Evolutionary conservation across 2,113 vertebrate genomes (phyloP).

Genomic region (Vireo altiloquus): DNA sequence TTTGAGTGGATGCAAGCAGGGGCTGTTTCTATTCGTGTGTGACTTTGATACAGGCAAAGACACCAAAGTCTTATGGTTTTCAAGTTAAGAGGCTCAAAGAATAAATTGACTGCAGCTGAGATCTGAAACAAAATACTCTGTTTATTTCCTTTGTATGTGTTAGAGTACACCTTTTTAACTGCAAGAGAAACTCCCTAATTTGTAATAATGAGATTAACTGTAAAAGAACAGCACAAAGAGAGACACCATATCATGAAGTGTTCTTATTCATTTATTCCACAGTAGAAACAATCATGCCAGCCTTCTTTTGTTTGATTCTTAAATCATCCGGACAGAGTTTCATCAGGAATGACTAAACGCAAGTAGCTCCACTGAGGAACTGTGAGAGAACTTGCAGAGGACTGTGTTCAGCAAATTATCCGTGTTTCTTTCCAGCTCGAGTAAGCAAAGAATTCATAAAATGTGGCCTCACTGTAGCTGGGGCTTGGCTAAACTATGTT

Average conservation of each 20-base stretch:
- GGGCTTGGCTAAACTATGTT: background rate
- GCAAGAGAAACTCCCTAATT: slow-evolving; percentile 13
- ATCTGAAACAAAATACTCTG: slow-evolving; percentile 42
- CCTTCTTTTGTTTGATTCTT: background rate
- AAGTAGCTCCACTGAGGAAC: background rate
- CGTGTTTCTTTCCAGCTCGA: background rate
- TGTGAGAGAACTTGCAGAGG: too few species aligned
- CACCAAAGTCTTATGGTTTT: background rate
- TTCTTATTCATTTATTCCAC: background rate
- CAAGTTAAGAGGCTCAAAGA: slow-evolving; percentile 30
- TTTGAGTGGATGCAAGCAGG: background rate
- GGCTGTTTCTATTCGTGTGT: background rate
- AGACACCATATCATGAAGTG: background rate
- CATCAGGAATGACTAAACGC: background rate
- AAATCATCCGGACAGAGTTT: background rate
- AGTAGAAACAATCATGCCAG: background rate
- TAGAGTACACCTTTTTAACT: slow-evolving; percentile 2
- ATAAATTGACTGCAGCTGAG: slow-evolving; percentile 35
- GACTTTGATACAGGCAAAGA: slow-evolving; percentile 22
- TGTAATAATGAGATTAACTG: slow-evolving; percentile 37
- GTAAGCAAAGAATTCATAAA: background rate
- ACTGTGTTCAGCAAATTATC: accelerated
- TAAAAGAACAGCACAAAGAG: background rate
- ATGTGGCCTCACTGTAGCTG: background rate
- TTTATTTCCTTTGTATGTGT: slow-evolving; percentile 7